Base-by-base conservation (phyloP, 2,888 invertebrate genomes). In the Branchellion lobata region DNA sequence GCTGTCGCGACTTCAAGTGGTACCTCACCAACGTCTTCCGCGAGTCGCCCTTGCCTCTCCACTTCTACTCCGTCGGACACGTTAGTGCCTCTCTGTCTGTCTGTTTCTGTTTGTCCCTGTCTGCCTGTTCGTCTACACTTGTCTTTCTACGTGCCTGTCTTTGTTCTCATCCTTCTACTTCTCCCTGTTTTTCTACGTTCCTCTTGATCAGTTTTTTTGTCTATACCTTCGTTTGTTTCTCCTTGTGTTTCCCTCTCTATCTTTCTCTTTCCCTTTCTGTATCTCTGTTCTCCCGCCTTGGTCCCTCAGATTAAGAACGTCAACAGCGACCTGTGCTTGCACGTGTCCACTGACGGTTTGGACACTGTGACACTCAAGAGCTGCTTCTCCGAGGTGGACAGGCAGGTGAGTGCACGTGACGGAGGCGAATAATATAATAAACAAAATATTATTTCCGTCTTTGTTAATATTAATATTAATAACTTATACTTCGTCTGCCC, bases 1-100 rank as follows among this genome's bases (percentile, higher is more conserved):
- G 24, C n/a, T 78, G 78, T 57, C 51, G 65, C 31, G 71, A 78
- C 68, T 78, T 78, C 78, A 29, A 31, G 11, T 78, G 78, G 78
- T 78, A 71, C 78, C 78, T 78, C 29, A 33, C 40, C 1, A 68
- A 78, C 47, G 71, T 78, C 36, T 68, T 36, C 71, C 21, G 27
- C 36, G 33, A 78, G 18, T 78, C 77, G 1, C 65, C 77, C 34
- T 53, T 77, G n/a, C 77, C 77, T 27, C n/a, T 33, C 24, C n/a
- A 65, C 61, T 77, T 77, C 65, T 77, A 34, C 61, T 77, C 77
- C 33, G 77, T 77, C 33, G 77, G 77, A n/a, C 61, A 77, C 14
- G 77, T 77, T 18, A 34, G 69, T 31, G 33, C 3, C n/a, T 31
- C 2, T 69, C 33, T 14, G 21, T 29, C 2, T 69, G 27, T 8